Percentiles rank a stretch among this genome's conserved stretches.
Evolutionary conservation across 1,140 invertebrate genomes (phyloP).

Genomic region (Rhynchophorus ferrugineus): DNA sequence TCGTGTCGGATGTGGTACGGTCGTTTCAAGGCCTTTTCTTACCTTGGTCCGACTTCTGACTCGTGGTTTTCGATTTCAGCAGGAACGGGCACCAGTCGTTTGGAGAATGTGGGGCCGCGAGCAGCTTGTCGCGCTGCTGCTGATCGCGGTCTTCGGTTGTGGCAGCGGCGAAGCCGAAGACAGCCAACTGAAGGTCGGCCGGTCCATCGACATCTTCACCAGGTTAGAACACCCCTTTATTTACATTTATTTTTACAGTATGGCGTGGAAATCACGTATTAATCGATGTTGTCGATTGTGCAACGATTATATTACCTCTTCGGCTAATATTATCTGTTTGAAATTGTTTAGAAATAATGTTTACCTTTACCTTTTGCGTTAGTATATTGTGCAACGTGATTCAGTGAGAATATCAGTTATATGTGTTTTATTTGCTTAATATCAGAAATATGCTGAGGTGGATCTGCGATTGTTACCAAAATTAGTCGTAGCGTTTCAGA

Average conservation of each 20-base stretch:
- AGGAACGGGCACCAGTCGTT: conserved; percentile 25
- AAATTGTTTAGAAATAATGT: too few relatives aligned
- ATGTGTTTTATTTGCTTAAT: too few relatives aligned
- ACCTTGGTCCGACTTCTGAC: conserved; percentile 15
- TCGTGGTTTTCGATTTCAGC: conserved; percentile 16
- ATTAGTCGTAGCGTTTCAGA: too few relatives aligned
- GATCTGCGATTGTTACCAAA: too few relatives aligned
- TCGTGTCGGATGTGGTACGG: background rate
- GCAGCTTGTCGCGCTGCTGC: conserved; percentile 35
- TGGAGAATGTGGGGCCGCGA: conserved; percentile 40
- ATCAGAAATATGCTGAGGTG: too few relatives aligned
- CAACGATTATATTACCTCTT: too few relatives aligned
- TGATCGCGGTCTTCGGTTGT: conserved; percentile 25
- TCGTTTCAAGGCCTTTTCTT: conserved; percentile 15
- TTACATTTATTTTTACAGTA: background rate
- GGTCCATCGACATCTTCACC: conserved; percentile 37
- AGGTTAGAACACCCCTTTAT: conserved; percentile 15
- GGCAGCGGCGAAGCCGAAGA: conserved; percentile 21
- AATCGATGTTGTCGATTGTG: too few relatives aligned
- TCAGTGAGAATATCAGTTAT: too few relatives aligned
- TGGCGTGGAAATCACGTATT: too few relatives aligned
- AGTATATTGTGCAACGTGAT: too few relatives aligned
- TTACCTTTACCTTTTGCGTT: too few relatives aligned
- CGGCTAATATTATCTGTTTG: too few relatives aligned
- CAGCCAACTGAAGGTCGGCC: conserved; percentile 34